Evolutionary conservation across 2,888 invertebrate genomes (phyloP).

Genomic region (Campaea margaritaria): DNA sequence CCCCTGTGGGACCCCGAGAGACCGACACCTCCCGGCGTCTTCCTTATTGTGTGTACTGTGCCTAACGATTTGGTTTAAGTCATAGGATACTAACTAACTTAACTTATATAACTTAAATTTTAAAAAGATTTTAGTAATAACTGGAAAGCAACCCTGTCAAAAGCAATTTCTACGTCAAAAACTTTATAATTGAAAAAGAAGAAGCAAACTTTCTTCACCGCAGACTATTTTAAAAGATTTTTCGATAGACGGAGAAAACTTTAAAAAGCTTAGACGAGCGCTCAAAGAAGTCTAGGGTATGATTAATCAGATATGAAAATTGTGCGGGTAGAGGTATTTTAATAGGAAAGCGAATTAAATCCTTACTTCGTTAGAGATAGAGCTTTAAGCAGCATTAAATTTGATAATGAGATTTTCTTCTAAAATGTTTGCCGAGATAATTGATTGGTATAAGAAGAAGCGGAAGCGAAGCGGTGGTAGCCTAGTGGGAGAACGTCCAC

Average conservation of each 20-base stretch:
- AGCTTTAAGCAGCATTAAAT: background rate
- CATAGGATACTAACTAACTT: constrained; percentile 10
- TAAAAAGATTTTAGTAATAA: constrained; percentile 6
- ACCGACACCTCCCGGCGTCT: constrained; percentile 73
- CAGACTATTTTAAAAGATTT: constrained; percentile 14
- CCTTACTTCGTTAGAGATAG: background rate
- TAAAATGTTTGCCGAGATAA: too few species aligned
- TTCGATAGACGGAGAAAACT: constrained; percentile 15
- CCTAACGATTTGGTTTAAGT: constrained; percentile 48
- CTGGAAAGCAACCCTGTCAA: constrained; percentile 3
- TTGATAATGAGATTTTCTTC: background rate
- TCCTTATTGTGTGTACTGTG: constrained; percentile 71
- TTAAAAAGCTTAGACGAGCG: background rate
- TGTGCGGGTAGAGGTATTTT: background rate
- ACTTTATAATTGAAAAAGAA: constrained; percentile 27
- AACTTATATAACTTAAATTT: background rate
- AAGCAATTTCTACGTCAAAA: constrained; percentile 19
- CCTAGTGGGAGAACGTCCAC: too few species aligned
- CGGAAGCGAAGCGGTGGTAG: too few species aligned
- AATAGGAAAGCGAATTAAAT: background rate
- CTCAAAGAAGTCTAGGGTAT: background rate
- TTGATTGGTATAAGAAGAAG: too few species aligned
- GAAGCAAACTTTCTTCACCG: constrained; percentile 8
- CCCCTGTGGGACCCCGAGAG: constrained; percentile 54
- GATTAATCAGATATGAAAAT: background rate